Base-by-base conservation (phyloP, 53 echinoderm and acorn worm genomes). In the Arbacia lixula region DNA sequence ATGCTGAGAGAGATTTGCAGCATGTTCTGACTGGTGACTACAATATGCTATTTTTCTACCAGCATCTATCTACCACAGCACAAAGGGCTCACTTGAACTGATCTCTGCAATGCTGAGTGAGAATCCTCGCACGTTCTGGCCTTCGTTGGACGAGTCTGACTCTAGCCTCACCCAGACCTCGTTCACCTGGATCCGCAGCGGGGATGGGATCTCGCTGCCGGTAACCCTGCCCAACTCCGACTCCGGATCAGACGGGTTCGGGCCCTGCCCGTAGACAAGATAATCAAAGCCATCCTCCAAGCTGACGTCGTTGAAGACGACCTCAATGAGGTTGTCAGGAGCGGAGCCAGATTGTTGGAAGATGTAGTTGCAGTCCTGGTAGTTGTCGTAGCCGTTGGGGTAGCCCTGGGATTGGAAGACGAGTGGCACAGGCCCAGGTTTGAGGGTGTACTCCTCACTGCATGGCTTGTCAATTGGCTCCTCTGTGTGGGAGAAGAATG, bases 341-440 rank as follows among this genome's bases (percentile, higher is more conserved):
- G 37, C 29, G 35, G 26, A 21, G 31, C 53, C 35, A 77, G 78
- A 53, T 69, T 76, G 53, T 10, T 58, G 61, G 36, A 95, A 50
- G 42, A 83, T 25, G 77, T 86, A 92, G 39, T 57, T 74, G 42
- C 95, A 95, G 51, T 79, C 64, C 28, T 86, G 87, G 88, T 90
- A 75, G 53, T 92, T 74, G 17, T 79, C 68, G 76, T 95, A 92
- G 24, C 84, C 73, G 20, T 76, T 87, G 49, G 90, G 85, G 86
- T 92, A 95, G 16, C 90, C 88, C 19, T 64, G 77, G 24, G 95
- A 92, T 34, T 76, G 31, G 31, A 95, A 75, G 53, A 72, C 56
- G 1, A 95, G 61, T 12, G 57, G 52, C 12, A 77, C 53, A 40
- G 74, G 52, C 25, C 85, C 85, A 11, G 80, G 11, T 41, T 91